Base-by-base conservation (phyloP, 1,140 invertebrate species). In the Plectrocnemia conspersa region DNA sequence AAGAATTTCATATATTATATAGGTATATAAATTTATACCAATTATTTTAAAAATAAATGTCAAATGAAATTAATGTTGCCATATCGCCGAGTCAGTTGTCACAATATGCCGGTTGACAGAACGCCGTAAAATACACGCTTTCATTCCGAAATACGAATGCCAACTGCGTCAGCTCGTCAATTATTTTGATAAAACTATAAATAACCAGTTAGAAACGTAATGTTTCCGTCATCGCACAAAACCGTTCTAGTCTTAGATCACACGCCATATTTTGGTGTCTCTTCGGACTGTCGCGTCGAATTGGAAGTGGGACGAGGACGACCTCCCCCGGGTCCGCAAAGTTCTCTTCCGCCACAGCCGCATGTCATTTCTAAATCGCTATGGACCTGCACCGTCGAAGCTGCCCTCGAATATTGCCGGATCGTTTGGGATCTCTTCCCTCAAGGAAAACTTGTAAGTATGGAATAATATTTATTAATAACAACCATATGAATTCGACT, bases 401-500 rank as follows among this genome's bases (percentile, higher is more conserved):
- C 91, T 3, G 85, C 92, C 2, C 80, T 96, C 42, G 95, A 98
- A 74, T 98, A 97, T 67, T 93, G 92, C 65, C 79, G 94, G 18
- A 93, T 97, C 61, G 91, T 96, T 5, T 97, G 92, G 90, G 95
- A 98, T 75, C 77, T 97, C 19, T 97, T 93, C 77, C 91, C 93
- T 0, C 75, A 80, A 29, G 85, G 85, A 54, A 92, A 93, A 81
- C 74, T 94, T 72, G 89, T 92, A 79, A 64, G 50, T 15, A 27
- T 48, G 52, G 22, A 27, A 33, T 47, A 36, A 44, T 22, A 38
- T 54, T 18, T 54, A 4, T 49, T 21, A 29, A 29, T 45, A 18
- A 52, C 13, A 35, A 18, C 16, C n/a, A 15, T 46, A 18, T 33
- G 21, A 16, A 25, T 40, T 42, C 19, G 22, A 32, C 9, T 47